A percentile compares a stretch with the other conserved stretches of the same genome.
Evolutionary conservation across 37 sponge, comb jelly and placozoan species (phyloP).

Genomic region (Halichondria panicea): DNA sequence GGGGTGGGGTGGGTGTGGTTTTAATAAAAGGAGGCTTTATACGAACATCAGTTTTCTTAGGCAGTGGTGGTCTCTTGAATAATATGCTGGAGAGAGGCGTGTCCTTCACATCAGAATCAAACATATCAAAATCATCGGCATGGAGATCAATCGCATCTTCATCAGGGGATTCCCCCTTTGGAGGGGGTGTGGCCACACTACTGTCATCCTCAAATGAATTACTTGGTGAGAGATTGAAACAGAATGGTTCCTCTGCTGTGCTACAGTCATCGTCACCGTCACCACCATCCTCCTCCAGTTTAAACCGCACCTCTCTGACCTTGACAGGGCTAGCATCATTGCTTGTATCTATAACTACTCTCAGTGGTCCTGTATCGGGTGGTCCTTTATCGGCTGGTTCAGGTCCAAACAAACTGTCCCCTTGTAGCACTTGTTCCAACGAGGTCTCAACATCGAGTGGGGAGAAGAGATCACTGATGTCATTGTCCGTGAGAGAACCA

Average conservation of each 20-base stretch:
- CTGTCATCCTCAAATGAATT: background rate
- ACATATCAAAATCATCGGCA: conserved; percentile 11
- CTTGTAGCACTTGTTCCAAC: background rate
- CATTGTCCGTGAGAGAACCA: background rate
- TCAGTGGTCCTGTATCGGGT: background rate
- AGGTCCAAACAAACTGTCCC: background rate
- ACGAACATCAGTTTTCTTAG: background rate
- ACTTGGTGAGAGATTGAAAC: background rate
- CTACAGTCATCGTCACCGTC: no score
- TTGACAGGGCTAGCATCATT: background rate
- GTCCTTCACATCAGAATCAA: background rate
- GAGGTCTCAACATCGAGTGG: background rate
- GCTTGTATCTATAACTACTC: background rate
- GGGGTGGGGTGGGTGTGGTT: conserved; percentile 26
- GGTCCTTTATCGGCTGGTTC: background rate
- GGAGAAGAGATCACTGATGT: background rate
- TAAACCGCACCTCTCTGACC: conserved; percentile 6
- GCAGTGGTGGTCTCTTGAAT: background rate
- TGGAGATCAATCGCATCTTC: conserved; percentile 29
- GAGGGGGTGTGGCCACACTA: no score
- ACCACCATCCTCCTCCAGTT: no score
- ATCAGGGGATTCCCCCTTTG: background rate
- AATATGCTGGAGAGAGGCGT: conserved; percentile 11
- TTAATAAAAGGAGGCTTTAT: background rate
- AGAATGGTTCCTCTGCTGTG: no score